Evolutionary conservation across 2,113 vertebrate species (phyloP), one percentile per base, ranked within the genome.

Genomic region (Alces alces): DNA sequence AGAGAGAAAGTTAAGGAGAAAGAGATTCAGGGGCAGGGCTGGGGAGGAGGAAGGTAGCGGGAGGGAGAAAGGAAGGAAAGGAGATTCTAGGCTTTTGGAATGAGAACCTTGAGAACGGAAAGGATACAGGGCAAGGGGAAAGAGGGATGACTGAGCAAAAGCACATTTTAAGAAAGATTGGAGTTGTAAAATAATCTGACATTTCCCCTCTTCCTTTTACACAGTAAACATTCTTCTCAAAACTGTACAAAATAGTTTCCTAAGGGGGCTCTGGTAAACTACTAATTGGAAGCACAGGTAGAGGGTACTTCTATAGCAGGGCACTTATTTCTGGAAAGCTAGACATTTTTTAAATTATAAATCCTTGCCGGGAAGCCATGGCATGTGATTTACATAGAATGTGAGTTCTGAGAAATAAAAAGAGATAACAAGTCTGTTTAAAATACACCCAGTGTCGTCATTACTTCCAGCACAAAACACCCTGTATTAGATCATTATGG

Each of bases 291-390:
- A 89, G 64, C 33, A 91, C 10, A 39, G 86, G 57, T 57, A 52
- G 86, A 89, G 60, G 10, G 10, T 55, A 84, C 83, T 90, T 79
- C 86, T 86, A 88, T 4, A 70, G 64, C 58, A 91, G 52, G 54
- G 8, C 14, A 90, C 17, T 97, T 95, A 43, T 50, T 86, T 94
- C 91, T 90, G 94, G 73, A 95, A 95, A 92, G 30, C 60, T 45
- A 78, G 70, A 64, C 19, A 14, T 55, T 64, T 93, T 82, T 61
- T 15, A 84, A 76, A 89, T 43, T 39, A 43, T 27, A 89, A 79
- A 58, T 92, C 70, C 87, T 70, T 70, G 45, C 52, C 43, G 52
- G 66, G 47, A 95, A 83, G 57, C 36, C 73, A 70, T 1, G 7
- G 80, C 9, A 58, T 19, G 57, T 76, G 78, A 88, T 73, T 79